Percentiles rank a stretch among this genome's conserved stretches.
These are phyloP conservation scores for Lycaena phlaeas DNA, from an alignment of 2,888 invertebrate species.

Conservation along the genomic window DNA sequence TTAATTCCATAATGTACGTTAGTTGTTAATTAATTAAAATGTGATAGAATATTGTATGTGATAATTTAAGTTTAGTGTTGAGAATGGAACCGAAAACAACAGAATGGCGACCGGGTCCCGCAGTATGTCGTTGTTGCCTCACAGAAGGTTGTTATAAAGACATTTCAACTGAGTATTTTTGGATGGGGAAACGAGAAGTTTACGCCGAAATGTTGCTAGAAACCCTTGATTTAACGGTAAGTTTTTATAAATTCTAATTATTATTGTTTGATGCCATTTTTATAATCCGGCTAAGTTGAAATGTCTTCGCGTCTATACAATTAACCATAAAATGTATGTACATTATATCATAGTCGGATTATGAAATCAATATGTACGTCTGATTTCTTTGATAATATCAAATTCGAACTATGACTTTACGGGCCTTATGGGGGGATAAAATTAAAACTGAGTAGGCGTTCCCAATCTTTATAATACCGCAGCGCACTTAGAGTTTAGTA, in stretches of 20 bases:
- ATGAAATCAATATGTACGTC: no score
- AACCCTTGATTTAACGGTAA: slow-evolving; percentile 48
- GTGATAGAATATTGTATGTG: slow-evolving; percentile 33
- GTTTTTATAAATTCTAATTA: slow-evolving; percentile 22
- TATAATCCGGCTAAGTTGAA: not conserved
- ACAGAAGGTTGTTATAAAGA: slow-evolving; percentile 63
- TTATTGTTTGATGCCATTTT: not conserved
- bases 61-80: slow-evolving; percentile 23
- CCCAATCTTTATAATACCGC: no score
- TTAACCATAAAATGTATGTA: no score
- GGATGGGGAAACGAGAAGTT: slow-evolving; percentile 66
- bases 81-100: slow-evolving; percentile 49
- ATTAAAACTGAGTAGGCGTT: no score
- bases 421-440: no score
- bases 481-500: no score
- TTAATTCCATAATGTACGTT: no score
- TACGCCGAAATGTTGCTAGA: slow-evolving; percentile 59
- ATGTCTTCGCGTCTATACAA: not conserved
- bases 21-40: slow-evolving; percentile 18
- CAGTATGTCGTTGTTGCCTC: slow-evolving; percentile 61
- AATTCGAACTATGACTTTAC: no score
- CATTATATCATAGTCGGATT: no score
- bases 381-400: no score
- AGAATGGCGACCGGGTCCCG: slow-evolving; percentile 59
- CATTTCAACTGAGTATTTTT: slow-evolving; percentile 65